phyloP scores from a whole-genome alignment of 2,113 vertebrate species.

The Caranx melampygus region DNA sequence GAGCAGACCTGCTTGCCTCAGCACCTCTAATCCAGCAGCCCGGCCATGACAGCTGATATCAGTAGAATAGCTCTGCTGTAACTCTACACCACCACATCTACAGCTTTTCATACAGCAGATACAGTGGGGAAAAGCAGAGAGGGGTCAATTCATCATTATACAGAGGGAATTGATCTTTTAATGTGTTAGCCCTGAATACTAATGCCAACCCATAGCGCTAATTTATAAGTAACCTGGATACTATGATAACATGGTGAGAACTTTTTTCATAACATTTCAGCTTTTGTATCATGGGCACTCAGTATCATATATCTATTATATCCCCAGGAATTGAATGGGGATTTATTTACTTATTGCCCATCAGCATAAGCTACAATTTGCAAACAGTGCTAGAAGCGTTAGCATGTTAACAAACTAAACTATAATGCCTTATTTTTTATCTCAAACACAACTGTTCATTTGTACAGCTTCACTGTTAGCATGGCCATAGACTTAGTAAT shows the following conservation, averaged over 20 bases:
- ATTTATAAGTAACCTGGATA: no score
- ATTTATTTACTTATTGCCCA: no score
- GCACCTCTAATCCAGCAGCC: conserved; percentile 56
- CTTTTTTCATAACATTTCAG: not conserved
- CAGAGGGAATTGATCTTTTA: conserved; percentile 2
- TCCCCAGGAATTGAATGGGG: no score
- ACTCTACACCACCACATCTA: conserved; percentile 44
- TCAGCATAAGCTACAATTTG: no score
- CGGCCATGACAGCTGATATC: conserved; percentile 58
- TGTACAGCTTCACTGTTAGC: no score
- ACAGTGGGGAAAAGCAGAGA: not conserved
- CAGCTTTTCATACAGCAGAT: conserved; percentile 25
- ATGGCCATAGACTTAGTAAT: no score
- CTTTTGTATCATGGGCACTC: not conserved
- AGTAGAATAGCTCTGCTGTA: conserved; percentile 50
- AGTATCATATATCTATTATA: not conserved
- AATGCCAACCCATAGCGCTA: no score
- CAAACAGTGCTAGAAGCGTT: no score
- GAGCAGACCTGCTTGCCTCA: conserved; percentile 68
- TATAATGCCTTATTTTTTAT: no score
- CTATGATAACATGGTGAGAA: not conserved
- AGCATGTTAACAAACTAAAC: no score
- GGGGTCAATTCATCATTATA: not conserved
- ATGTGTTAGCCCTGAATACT: not conserved
- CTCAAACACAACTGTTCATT: no score